phyloP scores from a whole-genome alignment of 2,113 vertebrate species.

The human region DNA sequence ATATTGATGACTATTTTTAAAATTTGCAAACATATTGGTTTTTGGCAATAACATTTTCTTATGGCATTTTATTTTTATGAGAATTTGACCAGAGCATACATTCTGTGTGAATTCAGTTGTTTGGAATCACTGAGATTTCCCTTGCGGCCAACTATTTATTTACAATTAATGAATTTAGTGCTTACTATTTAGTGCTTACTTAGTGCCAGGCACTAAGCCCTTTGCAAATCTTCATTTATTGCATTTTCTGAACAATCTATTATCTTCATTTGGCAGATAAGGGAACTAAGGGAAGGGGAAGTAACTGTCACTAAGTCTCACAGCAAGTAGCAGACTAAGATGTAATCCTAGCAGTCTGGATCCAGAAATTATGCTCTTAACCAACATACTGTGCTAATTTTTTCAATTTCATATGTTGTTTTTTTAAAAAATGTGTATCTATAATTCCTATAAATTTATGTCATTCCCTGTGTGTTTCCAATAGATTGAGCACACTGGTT shows the following conservation, averaged over 20 bases:
- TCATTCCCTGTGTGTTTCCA: not conserved
- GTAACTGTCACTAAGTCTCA: not conserved
- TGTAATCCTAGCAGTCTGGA: not conserved
- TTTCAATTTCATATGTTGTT: not conserved
- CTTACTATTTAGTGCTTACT: not conserved
- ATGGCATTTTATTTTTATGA: not conserved
- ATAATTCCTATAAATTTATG: not conserved
- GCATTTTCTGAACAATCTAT: not conserved
- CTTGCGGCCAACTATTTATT: not conserved
- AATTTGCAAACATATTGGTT: not conserved
- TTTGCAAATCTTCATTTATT: not conserved
- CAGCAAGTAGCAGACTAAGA: not conserved
- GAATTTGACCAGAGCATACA: not conserved
- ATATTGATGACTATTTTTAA: not conserved
- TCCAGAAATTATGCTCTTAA: not conserved
- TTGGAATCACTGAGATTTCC: not conserved
- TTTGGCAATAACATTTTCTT: not conserved
- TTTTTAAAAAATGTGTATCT: not conserved
- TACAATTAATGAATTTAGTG: not conserved
- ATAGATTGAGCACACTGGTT: not conserved
- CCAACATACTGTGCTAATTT: not conserved
- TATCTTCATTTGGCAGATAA: constrained; percentile 15
- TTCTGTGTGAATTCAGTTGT: not conserved
- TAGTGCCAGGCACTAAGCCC: not conserved
- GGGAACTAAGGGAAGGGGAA: not conserved